Percentiles rank a stretch among this genome's conserved stretches.
Evolutionary conservation across 2,797 vertebrate genomes (phyloP).

Genomic region (Anolis apletophallus): DNA sequence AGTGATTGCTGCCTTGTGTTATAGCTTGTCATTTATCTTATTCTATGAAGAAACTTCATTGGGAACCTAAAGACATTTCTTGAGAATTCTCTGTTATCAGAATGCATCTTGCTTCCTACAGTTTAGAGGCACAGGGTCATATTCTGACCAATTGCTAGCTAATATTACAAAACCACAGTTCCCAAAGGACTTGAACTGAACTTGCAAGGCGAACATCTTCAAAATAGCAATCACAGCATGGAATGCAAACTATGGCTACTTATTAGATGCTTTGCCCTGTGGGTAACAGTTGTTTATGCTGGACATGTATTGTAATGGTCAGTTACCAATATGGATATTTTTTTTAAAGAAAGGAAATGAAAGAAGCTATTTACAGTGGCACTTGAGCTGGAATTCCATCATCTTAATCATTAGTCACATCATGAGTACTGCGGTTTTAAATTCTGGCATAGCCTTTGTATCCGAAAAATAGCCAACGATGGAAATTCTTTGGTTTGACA

Average conservation of each 20-base stretch:
- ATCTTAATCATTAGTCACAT: not conserved
- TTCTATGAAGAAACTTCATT: conserved; percentile 12
- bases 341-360: not conserved
- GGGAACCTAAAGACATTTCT: conserved; percentile 13
- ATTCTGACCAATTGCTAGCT: not conserved
- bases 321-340: not conserved
- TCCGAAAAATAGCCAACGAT: conserved; percentile 11
- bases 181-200: conserved; percentile 30
- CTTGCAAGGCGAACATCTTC: conserved; percentile 24
- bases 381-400: not conserved
- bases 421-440: not conserved
- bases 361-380: not conserved
- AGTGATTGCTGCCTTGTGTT: not conserved
- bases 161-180: conserved; percentile 31
- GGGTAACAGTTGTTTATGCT: not conserved
- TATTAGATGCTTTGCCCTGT: not conserved
- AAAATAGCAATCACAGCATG: conserved; percentile 27
- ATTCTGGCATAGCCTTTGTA: not conserved
- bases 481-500: conserved; percentile 23
- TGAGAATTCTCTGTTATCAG: not conserved
- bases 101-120: conserved; percentile 11
- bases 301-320: not conserved
- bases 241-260: conserved; percentile 17
- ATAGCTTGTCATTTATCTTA: not conserved
- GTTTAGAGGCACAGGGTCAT: not conserved